phyloP scores from a whole-genome alignment of 2,113 vertebrate genomes.

The Oncorhynchus clarkii region DNA sequence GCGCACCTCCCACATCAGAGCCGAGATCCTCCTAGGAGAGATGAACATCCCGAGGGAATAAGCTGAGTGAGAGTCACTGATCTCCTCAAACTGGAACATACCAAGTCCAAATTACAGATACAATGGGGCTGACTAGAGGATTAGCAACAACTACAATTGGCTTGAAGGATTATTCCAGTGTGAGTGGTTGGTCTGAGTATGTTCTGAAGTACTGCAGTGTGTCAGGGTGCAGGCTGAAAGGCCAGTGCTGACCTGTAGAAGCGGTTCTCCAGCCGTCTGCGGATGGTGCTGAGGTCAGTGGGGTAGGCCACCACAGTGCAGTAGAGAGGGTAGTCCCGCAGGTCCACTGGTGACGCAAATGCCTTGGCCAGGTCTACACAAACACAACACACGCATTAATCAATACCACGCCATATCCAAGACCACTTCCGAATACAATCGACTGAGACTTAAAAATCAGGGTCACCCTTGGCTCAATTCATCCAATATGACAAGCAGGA shows the following conservation, averaged over 20 bases:
- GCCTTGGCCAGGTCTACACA: conserved; percentile 88
- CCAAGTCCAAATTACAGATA: too few relatives aligned
- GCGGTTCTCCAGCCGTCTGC: conserved; percentile 88
- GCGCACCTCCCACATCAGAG: conserved; percentile 97
- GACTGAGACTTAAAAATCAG: too few relatives aligned
- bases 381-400: not conserved
- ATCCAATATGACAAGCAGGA: too few relatives aligned
- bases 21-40: conserved; percentile 87
- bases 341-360: conserved; percentile 89
- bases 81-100: too few relatives aligned
- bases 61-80: not conserved
- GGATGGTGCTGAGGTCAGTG: conserved; percentile 92
- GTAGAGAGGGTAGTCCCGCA: conserved; percentile 93
- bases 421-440: not conserved
- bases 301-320: conserved; percentile 96
- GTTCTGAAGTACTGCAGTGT: too few relatives aligned
- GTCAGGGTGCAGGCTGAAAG: too few relatives aligned
- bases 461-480: too few relatives aligned
- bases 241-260: conserved; percentile 84
- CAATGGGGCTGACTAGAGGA: too few relatives aligned
- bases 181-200: too few relatives aligned
- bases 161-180: too few relatives aligned
- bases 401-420: too few relatives aligned
- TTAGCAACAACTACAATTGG: too few relatives aligned
- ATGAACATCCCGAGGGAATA: not conserved